phyloP scores from a whole-genome alignment of 2,797 vertebrate species.

The Dallia pectoralis region DNA sequence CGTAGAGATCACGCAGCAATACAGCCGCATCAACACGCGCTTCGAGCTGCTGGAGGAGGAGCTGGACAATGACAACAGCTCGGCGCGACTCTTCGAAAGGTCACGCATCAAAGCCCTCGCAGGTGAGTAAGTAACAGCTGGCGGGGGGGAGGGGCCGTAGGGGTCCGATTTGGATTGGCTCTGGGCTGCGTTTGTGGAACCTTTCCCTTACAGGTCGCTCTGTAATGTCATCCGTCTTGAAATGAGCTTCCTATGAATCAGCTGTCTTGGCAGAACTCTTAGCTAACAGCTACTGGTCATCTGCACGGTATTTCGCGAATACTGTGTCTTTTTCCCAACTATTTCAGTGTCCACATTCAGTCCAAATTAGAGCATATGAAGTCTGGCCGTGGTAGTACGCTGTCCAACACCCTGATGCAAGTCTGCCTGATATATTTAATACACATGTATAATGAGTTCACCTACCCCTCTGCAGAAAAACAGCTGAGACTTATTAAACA shows the following conservation, averaged over 20 bases:
- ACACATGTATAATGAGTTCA: conserved; percentile 13
- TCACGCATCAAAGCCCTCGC: conserved; percentile 98
- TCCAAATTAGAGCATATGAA: not conserved
- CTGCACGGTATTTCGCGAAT: too few relatives aligned
- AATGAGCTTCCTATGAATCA: not conserved
- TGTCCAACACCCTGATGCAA: not conserved
- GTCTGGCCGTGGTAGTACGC: not conserved
- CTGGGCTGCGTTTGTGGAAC: not conserved
- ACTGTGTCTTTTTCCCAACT: too few relatives aligned
- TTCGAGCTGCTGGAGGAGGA: conserved; percentile 88
- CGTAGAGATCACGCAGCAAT: conserved; percentile 91
- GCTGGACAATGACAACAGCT: conserved; percentile 96
- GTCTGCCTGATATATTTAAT: conserved; percentile 15
- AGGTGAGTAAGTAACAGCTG: conserved; percentile 70
- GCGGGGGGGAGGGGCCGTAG: not conserved
- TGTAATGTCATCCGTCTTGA: not conserved
- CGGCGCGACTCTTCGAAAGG: conserved; percentile 91
- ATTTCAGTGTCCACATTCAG: too few relatives aligned
- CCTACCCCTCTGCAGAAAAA: not conserved
- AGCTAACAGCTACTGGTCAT: too few relatives aligned
- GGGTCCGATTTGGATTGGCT: not conserved
- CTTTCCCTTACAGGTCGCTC: not conserved
- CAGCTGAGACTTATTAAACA: conserved; percentile 56
- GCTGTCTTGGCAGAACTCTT: too few relatives aligned
- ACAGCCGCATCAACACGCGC: conserved; percentile 88